Base-by-base conservation (phyloP, 2,888 invertebrate species). In the Nomada flava region DNA sequence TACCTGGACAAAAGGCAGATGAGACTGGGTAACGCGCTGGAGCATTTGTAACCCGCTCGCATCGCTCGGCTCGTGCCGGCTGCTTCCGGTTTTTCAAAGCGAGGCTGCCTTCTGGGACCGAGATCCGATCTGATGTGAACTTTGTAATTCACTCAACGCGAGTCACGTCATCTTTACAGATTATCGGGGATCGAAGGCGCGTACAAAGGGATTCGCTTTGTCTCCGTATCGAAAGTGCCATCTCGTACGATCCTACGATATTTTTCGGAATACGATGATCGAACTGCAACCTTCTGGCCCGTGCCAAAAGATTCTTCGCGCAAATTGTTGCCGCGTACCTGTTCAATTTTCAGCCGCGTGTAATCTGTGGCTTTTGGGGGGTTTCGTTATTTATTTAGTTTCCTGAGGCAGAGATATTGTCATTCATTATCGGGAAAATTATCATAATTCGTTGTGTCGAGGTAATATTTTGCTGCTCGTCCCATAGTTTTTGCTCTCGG, bases 21-120 rank as follows among this genome's bases (percentile, higher is more conserved):
- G 80, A 80, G 72, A 50, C 79, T 62, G 62, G 42, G 36, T 36
- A 72, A 83, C 73, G 76, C 70, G 67, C 47, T 11, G 44, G 62
- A 69, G 78, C 83, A 87, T 89, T 79, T 85, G 87, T 87, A 90
- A 86, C 83, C 88, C 82, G 78, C 82, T 86, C 84, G 84, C 87
- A 82, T 89, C 88, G 88, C 86, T 64, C 69, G 87, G 84, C 90
- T 91, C 90, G 91, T 90, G 91, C 91, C 91, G 91, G 91, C 91
- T 91, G 91, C 84, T 91, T 91, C 91, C 91, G 91, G 91, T 89
- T 89, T 85, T 87, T 83, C 86, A 85, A 83, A 87, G 82, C 76
- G 76, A 59, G 44, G 77, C 85, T 88, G 86, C 86, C 83, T 83
- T 82, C 87, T 78, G 80, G 76, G 62, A 47, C 74, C 23, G 82